phyloP scores from a whole-genome alignment of 2,797 vertebrate species.

The Euphonia xanthogaster region DNA sequence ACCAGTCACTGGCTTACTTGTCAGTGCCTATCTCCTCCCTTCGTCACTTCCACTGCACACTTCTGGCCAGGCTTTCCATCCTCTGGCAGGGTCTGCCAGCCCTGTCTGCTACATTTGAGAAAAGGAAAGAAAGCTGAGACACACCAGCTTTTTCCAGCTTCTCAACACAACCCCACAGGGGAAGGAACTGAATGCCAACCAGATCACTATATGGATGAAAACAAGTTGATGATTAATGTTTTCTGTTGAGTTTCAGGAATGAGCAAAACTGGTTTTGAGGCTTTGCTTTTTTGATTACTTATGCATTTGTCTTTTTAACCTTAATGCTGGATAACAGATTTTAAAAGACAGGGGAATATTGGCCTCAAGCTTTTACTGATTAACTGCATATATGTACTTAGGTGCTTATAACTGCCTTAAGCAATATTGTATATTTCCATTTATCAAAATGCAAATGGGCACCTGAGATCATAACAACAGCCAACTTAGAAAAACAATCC shows the following conservation, averaged over 20 bases:
- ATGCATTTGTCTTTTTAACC: not conserved
- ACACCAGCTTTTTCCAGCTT: not conserved
- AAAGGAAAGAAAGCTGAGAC: not conserved
- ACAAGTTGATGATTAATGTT: not conserved
- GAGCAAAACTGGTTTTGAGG: not conserved
- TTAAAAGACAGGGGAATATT: not conserved
- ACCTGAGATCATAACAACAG: not conserved
- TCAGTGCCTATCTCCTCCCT: not conserved
- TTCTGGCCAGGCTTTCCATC: not conserved
- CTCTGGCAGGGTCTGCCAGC: not conserved
- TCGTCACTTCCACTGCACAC: not conserved
- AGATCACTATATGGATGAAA: not conserved
- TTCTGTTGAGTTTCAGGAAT: not conserved
- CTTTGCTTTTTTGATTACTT: not conserved
- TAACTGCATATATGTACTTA: not conserved
- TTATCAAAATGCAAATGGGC: not conserved
- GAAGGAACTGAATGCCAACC: not conserved
- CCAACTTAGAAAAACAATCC: not conserved
- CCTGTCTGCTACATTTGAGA: not conserved
- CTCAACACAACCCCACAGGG: not conserved
- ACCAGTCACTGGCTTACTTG: not conserved
- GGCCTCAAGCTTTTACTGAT: not conserved
- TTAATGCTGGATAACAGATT: not conserved
- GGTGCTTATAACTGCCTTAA: not conserved
- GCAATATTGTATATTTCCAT: not conserved